These are phyloP conservation scores for Arenaria interpres DNA, from an alignment of 2,113 vertebrate species.

Conservation along the genomic window DNA sequence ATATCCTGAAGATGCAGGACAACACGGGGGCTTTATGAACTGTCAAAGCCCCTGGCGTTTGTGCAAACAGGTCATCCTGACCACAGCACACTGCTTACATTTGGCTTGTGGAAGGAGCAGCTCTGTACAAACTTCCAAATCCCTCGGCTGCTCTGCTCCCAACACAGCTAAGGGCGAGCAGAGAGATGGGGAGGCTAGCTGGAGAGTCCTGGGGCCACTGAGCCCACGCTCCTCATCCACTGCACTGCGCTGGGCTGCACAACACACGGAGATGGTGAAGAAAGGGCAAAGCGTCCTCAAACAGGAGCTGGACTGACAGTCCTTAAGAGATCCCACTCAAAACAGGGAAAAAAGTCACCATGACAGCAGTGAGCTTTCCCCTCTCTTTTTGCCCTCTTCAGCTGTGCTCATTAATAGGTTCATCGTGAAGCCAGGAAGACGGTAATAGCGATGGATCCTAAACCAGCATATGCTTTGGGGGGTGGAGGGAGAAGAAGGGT, in stretches of 20 bases:
- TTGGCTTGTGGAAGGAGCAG: background rate
- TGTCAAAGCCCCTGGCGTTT: background rate
- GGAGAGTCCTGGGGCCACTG: background rate
- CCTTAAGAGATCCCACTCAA: background rate
- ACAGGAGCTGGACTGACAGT: background rate
- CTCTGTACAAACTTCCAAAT: background rate
- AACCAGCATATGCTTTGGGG: background rate
- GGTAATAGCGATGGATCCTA: background rate
- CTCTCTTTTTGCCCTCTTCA: background rate
- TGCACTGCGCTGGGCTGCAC: background rate
- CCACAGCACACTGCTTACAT: accelerated
- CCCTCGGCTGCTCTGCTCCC: background rate
- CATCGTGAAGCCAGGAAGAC: background rate
- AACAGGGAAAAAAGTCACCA: background rate
- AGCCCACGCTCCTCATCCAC: background rate
- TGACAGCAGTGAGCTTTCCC: background rate
- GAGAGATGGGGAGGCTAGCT: background rate
- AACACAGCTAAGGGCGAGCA: background rate
- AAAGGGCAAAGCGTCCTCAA: background rate
- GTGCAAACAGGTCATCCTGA: background rate
- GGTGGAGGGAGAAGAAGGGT: background rate
- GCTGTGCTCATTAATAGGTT: background rate
- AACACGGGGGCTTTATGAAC: background rate
- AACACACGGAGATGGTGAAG: background rate
- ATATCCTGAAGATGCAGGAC: background rate